phyloP scores from a whole-genome alignment of 2,797 vertebrate species.

The Coluber constrictor region DNA sequence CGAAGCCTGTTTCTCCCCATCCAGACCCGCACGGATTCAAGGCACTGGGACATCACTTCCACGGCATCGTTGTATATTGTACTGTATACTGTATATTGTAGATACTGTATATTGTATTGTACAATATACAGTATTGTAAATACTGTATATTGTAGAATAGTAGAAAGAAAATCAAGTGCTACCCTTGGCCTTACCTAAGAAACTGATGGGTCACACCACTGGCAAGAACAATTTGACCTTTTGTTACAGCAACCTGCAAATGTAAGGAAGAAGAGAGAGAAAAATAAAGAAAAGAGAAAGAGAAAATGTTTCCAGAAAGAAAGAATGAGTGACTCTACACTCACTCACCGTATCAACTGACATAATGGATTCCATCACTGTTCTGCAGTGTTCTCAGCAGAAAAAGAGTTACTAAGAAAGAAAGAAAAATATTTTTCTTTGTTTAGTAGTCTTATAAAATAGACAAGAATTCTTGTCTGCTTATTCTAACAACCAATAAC shows the following conservation, averaged over 20 bases:
- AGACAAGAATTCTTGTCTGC: not conserved
- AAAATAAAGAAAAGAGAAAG: not conserved
- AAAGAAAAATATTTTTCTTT: not conserved
- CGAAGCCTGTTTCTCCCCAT: too few relatives aligned
- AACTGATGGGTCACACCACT: not conserved
- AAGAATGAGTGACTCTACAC: not conserved
- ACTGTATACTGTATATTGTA: too few relatives aligned
- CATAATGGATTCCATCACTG: not conserved
- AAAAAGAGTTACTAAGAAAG: not conserved
- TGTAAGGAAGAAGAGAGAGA: not conserved
- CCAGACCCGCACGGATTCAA: too few relatives aligned
- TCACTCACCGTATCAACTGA: not conserved
- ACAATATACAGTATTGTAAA: too few relatives aligned
- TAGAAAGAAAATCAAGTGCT: not conserved
- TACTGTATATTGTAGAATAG: not conserved
- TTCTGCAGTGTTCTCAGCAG: not conserved
- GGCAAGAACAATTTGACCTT: not conserved
- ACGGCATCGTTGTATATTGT: too few relatives aligned
- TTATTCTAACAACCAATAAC: slow-evolving; percentile 31
- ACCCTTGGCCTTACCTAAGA: not conserved
- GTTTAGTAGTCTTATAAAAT: not conserved
- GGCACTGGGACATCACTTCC: too few relatives aligned
- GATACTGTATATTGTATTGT: too few relatives aligned
- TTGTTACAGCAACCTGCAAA: not conserved
- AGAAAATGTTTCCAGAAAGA: not conserved